These are phyloP conservation scores for Aplochiton taeniatus DNA, from an alignment of 2,797 vertebrate genomes.

Conservation along the genomic window DNA sequence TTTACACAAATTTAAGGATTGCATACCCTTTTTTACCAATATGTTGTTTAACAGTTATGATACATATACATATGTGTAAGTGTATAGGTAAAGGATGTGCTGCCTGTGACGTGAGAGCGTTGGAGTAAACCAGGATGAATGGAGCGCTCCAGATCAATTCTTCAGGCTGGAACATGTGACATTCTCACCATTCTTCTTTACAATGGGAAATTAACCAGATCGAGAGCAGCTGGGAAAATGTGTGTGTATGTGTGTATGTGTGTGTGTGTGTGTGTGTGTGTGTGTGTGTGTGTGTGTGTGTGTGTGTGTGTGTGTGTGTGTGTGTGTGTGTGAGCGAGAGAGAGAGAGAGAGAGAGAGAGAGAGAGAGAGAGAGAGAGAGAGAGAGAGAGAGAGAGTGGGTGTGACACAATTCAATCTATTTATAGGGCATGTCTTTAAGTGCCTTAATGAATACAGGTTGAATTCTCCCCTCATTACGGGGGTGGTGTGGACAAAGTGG, in stretches of 20 bases:
- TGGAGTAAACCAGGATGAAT: background rate
- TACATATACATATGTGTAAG: slow-evolving; percentile 1
- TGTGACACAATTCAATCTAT: slow-evolving; percentile 51
- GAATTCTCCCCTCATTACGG: slow-evolving; percentile 30
- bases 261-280: background rate
- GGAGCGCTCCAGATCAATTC: background rate
- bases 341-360: background rate
- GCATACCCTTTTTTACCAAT: too few relatives aligned
- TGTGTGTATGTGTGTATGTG: slow-evolving; percentile 3
- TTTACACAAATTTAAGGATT: too few relatives aligned
- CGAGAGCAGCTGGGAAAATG: slow-evolving; percentile 62
- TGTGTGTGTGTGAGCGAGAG: background rate
- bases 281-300: slow-evolving; percentile 4
- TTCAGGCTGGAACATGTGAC: background rate
- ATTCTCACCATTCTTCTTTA: slow-evolving; percentile 33
- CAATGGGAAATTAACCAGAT: slow-evolving; percentile 73
- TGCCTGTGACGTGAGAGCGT: background rate
- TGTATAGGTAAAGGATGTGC: background rate
- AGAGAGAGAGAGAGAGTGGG: slow-evolving; percentile 39
- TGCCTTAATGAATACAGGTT: slow-evolving; percentile 45
- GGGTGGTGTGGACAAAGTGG: background rate
- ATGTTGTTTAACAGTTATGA: too few relatives aligned
- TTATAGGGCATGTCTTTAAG: slow-evolving; percentile 49
- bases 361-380: slow-evolving; percentile 15
- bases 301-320: slow-evolving; percentile 3